Conservation (phyloP, 2,113 vertebrate genomes). For the Merops nubicus region DNA sequence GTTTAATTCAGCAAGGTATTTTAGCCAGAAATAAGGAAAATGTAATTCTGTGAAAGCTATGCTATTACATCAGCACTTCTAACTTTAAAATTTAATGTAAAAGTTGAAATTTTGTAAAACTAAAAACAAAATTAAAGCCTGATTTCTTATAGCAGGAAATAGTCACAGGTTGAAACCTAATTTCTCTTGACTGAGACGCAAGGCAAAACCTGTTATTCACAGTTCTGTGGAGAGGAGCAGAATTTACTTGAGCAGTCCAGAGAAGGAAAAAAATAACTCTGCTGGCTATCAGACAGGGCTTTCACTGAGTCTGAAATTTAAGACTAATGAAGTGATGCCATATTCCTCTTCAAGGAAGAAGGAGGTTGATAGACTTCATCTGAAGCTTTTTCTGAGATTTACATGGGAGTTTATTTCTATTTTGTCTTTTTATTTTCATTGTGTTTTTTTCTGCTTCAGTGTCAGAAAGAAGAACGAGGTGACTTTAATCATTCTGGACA, state of each 20-base stretch:
- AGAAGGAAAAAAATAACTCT: neutral
- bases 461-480: neutral
- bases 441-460: neutral
- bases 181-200: neutral
- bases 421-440: neutral
- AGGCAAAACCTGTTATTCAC: neutral
- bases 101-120: neutral
- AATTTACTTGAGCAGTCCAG: neutral
- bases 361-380: neutral
- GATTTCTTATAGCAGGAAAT: neutral
- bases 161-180: neutral
- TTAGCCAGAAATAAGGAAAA: neutral
- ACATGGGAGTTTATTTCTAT: neutral
- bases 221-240: neutral
- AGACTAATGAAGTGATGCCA: neutral
- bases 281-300: neutral
- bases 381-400: neutral
- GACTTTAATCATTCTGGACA: neutral
- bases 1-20: neutral
- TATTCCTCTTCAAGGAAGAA: neutral
- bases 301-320: neutral
- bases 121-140: neutral
- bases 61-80: neutral
- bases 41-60: neutral
- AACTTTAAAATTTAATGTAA: neutral